Conservation (phyloP, 2,797 vertebrate species). For the Danio jaintianensis region DNA sequence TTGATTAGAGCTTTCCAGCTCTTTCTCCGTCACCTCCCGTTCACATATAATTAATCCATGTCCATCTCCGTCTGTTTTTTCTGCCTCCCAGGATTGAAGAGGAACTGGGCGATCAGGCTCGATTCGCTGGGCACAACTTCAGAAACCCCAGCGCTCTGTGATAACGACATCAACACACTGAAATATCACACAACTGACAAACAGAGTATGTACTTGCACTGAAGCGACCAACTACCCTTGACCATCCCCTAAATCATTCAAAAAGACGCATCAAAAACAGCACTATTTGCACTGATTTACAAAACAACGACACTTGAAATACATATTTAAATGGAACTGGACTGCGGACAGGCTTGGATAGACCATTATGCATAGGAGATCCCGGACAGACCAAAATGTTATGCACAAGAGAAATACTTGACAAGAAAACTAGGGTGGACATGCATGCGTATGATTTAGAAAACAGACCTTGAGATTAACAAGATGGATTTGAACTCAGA, state of each 20-base stretch:
- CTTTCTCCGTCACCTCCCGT: conserved; percentile 3
- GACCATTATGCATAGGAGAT: conserved; percentile 44
- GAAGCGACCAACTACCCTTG: conserved; percentile 46
- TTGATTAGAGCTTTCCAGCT: conserved; percentile 27
- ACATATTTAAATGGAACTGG: conserved; percentile 26
- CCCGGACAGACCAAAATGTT: conserved; percentile 1
- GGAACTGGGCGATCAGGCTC: conserved; percentile 91
- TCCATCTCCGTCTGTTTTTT: conserved; percentile 46
- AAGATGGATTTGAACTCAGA: conserved; percentile 7
- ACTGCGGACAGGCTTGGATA: conserved; percentile 31
- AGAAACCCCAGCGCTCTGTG: conserved; percentile 96
- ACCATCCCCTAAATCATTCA: conserved; percentile 19
- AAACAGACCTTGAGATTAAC: conserved; percentile 29
- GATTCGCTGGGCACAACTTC: conserved; percentile 95
- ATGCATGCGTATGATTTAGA: conserved; percentile 29
- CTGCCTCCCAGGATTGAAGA: conserved; percentile 87
- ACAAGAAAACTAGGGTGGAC: background rate
- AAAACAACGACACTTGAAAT: conserved; percentile 25
- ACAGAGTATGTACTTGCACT: conserved; percentile 38
- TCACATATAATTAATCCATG: background rate
- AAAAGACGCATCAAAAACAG: conserved; percentile 45
- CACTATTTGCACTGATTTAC: conserved; percentile 55
- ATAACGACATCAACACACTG: conserved; percentile 61
- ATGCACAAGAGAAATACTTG: conserved; percentile 34
- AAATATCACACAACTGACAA: conserved; percentile 47